Evolutionary conservation across 30 jellyfish, hydroid and myxozoan genomes (phyloP), one percentile per base, ranked within the genome.

Genomic region (Chrysaora quinquecirrha): DNA sequence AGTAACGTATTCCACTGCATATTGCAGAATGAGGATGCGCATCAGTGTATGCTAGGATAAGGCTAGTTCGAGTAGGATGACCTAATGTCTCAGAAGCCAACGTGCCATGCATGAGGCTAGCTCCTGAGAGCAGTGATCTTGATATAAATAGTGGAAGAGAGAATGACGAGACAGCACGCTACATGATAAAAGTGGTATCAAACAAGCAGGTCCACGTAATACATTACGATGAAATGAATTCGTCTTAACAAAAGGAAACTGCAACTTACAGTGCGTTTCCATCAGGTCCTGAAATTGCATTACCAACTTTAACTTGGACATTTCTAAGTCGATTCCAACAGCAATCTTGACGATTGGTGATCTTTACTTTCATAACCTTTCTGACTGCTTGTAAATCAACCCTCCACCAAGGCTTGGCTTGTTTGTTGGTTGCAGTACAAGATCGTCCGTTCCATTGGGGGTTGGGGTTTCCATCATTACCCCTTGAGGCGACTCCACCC

Each of bases 301-400:
- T 76, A 31, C 88, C 86, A 0, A 75, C 86, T 0, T 50, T 49
- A 63, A 75, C 35, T 34, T 75, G 21, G 46, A 78, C 63, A 2
- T 78, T 35, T 25, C 75, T 64, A 23, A 78, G 78, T 46, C 89
- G 21, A 27, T 78, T 25, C 21, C 78, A 65, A 49, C 89, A 78
- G 35, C 89, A 78, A 62, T 78, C 89, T 0, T 67, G 65, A 34
- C 89, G 63, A 50, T 78, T 78, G 35, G 89, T 78, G 72, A 78
- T 61, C 68, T 78, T 69, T 12, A 62, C 89, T 16, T 68, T 65
- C 12, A 50, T 33, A 32, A 78, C 60, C 0, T 22, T 47, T 4
- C 22, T 27, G 32, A 22, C 50, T 20, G 35, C 28, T 63, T 72
- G 73, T 3, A 78, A 47, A 34, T 78, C 80, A 34, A 78, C 89